Evolutionary conservation across 2,113 vertebrate species (phyloP), one percentile per base, ranked within the genome.

Genomic region (Ursus arctos): DNA sequence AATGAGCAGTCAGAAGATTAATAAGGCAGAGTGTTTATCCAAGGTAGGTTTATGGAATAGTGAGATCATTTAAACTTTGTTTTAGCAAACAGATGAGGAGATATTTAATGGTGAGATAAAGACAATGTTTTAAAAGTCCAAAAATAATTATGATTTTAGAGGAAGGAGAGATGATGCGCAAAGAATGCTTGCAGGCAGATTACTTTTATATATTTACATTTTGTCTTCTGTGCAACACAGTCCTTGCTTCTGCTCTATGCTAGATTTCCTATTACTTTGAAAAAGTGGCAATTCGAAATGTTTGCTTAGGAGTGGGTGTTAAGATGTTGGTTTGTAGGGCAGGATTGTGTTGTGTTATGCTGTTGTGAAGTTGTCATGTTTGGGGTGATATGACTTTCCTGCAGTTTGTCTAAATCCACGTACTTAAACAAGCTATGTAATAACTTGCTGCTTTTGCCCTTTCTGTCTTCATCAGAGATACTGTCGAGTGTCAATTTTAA

Each of bases 81-180:
- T 96, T 97, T 97, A 97, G n/a, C 47, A 94, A 74, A 47, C 36
- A 93, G 95, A 81, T 83, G n/a, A 51, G 53, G 16, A 88, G 87
- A 83, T 83, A 93, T 55, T 94, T 94, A 84, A 82, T 86, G 51
- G 10, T 59, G 65, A 77, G 36, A n/a, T 71, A 43, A 93, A 63
- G 11, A 47, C 33, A 49, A 26, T 28, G n/a, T 79, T 61, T 94
- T 76, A 6, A 61, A 88, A 61, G 33, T 77, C 6, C 8, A n/a
- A 86, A 76, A 76, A 9, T 80, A 93, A 24, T 59, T 18, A 40
- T 14, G 24, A 43, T 74, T 83, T 79, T 79, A 72, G 53, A 69
- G 31, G 51, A 94, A 86, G 31, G 71, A 80, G n/a, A 40, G 33
- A 57, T 90, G 47, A 76, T 21, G 8, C 61, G 18, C 22, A 28